Conservation (phyloP, 2,797 vertebrate genomes). For the Alauda arvensis region DNA sequence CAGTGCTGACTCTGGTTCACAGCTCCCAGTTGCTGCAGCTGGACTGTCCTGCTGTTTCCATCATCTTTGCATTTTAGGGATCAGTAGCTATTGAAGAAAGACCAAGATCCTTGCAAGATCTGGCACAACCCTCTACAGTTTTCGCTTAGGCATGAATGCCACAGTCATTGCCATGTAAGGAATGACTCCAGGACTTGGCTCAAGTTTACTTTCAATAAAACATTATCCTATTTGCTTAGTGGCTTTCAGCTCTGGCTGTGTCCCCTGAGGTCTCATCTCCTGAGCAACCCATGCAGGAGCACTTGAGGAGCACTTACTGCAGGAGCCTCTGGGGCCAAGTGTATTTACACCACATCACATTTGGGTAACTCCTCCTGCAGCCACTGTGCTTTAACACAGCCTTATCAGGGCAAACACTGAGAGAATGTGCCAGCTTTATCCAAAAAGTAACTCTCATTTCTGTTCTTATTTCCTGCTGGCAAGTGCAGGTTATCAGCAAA, state of each 20-base stretch:
- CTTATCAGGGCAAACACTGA: accelerated
- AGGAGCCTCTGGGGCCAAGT: not conserved
- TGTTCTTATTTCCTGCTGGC: not conserved
- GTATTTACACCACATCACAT: not conserved
- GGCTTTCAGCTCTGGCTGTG: not conserved
- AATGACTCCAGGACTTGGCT: not conserved
- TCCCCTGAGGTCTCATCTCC: constrained; percentile 19
- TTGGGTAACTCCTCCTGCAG: not conserved
- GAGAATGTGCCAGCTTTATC: not conserved
- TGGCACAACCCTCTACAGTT: not conserved
- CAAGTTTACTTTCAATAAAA: not conserved
- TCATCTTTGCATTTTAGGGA: not conserved
- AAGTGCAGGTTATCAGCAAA: not conserved
- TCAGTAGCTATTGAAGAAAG: not conserved
- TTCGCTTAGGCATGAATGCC: not conserved
- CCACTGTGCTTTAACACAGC: not conserved
- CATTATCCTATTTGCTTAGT: not conserved
- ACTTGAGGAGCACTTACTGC: not conserved
- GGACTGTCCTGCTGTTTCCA: not conserved
- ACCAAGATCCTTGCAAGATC: not conserved
- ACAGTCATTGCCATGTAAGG: no score
- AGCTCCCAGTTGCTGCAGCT: not conserved
- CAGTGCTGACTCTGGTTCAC: accelerated
- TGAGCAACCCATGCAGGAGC: constrained; percentile 13
- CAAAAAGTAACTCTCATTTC: not conserved